Evolutionary conservation across 2,888 invertebrate species (phyloP), one percentile per base, ranked within the genome.

Genomic region (Zaprionus bogoriensis): DNA sequence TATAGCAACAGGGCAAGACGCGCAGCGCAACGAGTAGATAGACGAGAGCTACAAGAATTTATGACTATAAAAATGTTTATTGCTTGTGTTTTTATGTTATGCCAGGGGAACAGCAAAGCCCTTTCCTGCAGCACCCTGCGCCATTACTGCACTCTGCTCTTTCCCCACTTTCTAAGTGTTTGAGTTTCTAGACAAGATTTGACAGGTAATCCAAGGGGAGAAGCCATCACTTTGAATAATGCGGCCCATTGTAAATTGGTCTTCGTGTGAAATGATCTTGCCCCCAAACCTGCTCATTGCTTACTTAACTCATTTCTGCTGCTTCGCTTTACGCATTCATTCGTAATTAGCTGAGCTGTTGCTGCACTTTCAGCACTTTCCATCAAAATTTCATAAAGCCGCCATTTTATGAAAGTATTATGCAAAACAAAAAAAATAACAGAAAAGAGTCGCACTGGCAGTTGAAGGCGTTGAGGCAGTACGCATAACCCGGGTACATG

Each of bases 61-160:
- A 87, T 77, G 78, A 44, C 73, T 84, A 77, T 80, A 81, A 82
- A 86, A 83, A 81, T 85, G 78, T 87, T 82, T 87, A 84, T 84
- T 72, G 81, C 75, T 60, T 63, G 66, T 59, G 72, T 78, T 47
- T 74, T 66, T 65, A 68, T 78, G 53, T 61, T 53, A 38, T 36
- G 45, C 41, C 51, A 27, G 30, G 25, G 39, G 27, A 38, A 23
- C 53, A 38, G 38, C 39, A 53, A n/a, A n/a, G n/a, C n/a, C n/a
- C n/a, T n/a, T n/a, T n/a, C n/a, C n/a, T n/a, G 17, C 50, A 20
- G 44, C 17, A 7, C 6, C 44, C 7, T 25, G 7, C 7, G 10
- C 19, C 10, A 9, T 3, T 27, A 9, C 39, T 17, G 6, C 2
- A 0, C 5, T 38, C 1, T 39, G 12, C 4, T 4, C 17, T 1